A percentile compares a stretch with the other conserved stretches of the same genome.
phyloP scores from a whole-genome alignment of 2,113 vertebrate species.

The Ammodytes dubius region DNA sequence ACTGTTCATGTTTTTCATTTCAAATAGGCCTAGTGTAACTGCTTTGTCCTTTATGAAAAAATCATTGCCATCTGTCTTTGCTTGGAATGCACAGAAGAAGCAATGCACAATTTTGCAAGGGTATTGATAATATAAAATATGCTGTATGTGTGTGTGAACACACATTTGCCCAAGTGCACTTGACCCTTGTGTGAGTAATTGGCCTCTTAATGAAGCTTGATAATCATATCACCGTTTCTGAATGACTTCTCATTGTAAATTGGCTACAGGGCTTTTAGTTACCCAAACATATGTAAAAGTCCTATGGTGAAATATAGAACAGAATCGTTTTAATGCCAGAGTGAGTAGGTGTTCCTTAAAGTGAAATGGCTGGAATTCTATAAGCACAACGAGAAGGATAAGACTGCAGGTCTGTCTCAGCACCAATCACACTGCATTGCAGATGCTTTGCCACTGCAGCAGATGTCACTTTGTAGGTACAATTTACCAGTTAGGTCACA shows the following conservation, averaged over 20 bases:
- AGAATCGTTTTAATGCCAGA: not conserved
- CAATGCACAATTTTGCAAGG: not conserved
- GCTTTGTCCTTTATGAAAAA: no score
- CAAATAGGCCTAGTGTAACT: not conserved
- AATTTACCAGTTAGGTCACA: not conserved
- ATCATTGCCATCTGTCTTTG: not conserved
- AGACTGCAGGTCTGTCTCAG: not conserved
- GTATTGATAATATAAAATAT: not conserved
- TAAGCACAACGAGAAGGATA: slow-evolving; percentile 12
- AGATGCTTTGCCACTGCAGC: slow-evolving; percentile 42
- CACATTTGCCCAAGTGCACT: not conserved
- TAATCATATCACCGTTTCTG: slow-evolving; percentile 23
- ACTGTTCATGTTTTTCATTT: not conserved
- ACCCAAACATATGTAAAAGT: slow-evolving; percentile 17
- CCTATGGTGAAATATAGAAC: slow-evolving; percentile 22
- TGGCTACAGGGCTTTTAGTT: slow-evolving; percentile 24
- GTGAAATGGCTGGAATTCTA: slow-evolving; percentile 2
- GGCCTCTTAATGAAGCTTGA: slow-evolving; percentile 10
- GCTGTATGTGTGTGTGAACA: not conserved
- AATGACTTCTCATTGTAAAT: slow-evolving; percentile 12
- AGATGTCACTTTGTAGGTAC: not conserved
- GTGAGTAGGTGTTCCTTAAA: slow-evolving; percentile 12
- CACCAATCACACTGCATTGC: slow-evolving; percentile 45
- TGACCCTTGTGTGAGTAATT: slow-evolving; percentile 14
- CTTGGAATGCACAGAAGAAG: not conserved